Evolutionary conservation across 2,113 vertebrate species (phyloP).

Genomic region (Myrmecophaga tridactyla): DNA sequence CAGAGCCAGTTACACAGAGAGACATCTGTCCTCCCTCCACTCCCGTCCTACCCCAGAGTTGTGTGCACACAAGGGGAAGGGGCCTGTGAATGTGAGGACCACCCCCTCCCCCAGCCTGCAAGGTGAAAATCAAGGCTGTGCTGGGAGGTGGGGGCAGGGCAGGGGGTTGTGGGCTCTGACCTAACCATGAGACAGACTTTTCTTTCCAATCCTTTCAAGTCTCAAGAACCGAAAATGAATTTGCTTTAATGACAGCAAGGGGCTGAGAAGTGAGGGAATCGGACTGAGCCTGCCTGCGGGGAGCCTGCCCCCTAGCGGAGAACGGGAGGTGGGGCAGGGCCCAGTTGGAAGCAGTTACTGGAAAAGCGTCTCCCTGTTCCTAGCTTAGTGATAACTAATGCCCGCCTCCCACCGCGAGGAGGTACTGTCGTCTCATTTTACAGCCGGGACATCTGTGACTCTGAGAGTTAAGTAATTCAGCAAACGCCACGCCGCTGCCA

Average conservation of each 20-base stretch:
- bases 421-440: neutral
- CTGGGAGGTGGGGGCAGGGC: neutral
- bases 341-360: too few relatives aligned
- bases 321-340: neutral
- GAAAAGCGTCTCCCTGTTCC: neutral
- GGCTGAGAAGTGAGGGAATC: neutral
- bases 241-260: neutral
- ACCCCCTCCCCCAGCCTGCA: neutral
- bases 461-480: neutral
- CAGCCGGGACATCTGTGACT: neutral
- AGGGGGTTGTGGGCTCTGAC: neutral
- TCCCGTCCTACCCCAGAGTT: neutral
- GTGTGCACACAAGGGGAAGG: fast-evolving
- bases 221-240: neutral
- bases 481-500: neutral
- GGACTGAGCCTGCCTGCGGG: too few relatives aligned
- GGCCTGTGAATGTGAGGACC: too few relatives aligned
- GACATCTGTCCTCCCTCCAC: neutral
- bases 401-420: neutral
- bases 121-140: too few relatives aligned
- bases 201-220: neutral
- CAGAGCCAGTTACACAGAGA: neutral
- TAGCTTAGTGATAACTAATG: neutral
- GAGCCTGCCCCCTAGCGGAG: neutral
- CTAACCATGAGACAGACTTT: neutral